Conservation (phyloP, 2,888 invertebrate genomes). For the Euzophera pinguis region DNA sequence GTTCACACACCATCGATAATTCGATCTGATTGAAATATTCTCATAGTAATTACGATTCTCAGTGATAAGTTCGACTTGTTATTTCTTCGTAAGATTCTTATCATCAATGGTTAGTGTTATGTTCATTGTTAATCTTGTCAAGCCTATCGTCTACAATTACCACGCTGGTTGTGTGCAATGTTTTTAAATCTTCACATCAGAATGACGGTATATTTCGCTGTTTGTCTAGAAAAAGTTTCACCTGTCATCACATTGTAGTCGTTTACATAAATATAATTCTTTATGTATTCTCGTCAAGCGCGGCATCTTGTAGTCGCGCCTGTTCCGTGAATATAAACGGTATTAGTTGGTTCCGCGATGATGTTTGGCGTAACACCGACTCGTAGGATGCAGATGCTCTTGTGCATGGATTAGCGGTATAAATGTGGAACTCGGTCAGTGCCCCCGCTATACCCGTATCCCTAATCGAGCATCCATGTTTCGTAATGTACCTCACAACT, state of each 20-base stretch:
- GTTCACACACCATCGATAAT: constrained; percentile 65
- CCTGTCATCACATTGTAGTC: constrained; percentile 58
- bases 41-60: constrained; percentile 69
- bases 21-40: constrained; percentile 71
- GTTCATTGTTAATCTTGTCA: constrained; percentile 53
- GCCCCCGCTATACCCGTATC: constrained; percentile 61
- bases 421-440: constrained; percentile 76
- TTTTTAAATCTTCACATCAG: constrained; percentile 49
- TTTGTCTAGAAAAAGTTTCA: constrained; percentile 59
- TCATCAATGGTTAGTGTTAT: constrained; percentile 39
- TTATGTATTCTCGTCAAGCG: constrained; percentile 63
- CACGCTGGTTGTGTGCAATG: constrained; percentile 32
- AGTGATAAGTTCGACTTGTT: constrained; percentile 54
- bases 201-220: constrained; percentile 52
- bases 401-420: constrained; percentile 72
- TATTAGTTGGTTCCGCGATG: constrained; percentile 38
- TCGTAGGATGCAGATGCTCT: constrained; percentile 63
- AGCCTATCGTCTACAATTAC: constrained; percentile 41
- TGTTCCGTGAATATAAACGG: constrained; percentile 64
- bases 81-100: constrained; percentile 47
- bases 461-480: constrained; percentile 68
- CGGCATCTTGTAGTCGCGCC: constrained; percentile 36
- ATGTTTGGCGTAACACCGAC: constrained; percentile 44
- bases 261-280: constrained; percentile 65
- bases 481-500: constrained; percentile 59